Percentiles rank a stretch among this genome's conserved stretches.
phyloP scores from a whole-genome alignment of 2,888 invertebrate genomes.

The Mythimna vitellina region DNA sequence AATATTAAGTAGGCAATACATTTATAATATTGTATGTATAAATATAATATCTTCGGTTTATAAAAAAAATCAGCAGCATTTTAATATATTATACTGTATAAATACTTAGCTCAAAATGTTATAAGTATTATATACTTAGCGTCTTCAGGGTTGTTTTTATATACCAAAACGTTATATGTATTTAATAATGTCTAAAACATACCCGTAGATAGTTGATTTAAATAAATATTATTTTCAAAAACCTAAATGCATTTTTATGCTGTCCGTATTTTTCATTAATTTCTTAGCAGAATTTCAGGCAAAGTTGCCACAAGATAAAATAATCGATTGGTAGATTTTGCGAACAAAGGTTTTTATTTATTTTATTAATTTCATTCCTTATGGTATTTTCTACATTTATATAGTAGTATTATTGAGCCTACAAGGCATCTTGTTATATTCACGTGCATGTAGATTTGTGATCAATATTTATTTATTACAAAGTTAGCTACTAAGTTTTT shows the following conservation, averaged over 20 bases:
- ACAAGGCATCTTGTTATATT: slow-evolving; percentile 47
- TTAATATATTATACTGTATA: slow-evolving; percentile 19
- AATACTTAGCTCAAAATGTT: slow-evolving; percentile 40
- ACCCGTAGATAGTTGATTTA: slow-evolving; percentile 27
- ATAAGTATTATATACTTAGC: slow-evolving; percentile 22
- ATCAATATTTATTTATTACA: slow-evolving; percentile 29
- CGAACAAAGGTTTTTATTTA: background rate
- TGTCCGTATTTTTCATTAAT: slow-evolving; percentile 7
- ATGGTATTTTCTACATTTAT: slow-evolving; percentile 5
- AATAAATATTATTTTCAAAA: slow-evolving; percentile 7
- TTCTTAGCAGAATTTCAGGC: background rate
- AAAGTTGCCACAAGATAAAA: slow-evolving; percentile 21
- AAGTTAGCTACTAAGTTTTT: slow-evolving; percentile 9
- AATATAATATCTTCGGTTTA: slow-evolving; percentile 16
- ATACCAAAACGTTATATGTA: slow-evolving; percentile 12
- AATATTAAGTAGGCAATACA: slow-evolving; percentile 1
- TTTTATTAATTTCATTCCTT: background rate
- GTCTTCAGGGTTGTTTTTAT: slow-evolving; percentile 33
- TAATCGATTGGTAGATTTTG: slow-evolving; percentile 30
- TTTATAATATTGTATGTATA: background rate
- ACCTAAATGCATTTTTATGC: slow-evolving; percentile 29
- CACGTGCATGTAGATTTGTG: slow-evolving; percentile 10
- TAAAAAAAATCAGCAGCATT: slow-evolving; percentile 36
- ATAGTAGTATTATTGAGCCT: slow-evolving; percentile 37
- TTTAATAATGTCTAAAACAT: slow-evolving; percentile 18